phyloP scores from a whole-genome alignment of 2,888 invertebrate species.

The Phyto melanocephala region DNA sequence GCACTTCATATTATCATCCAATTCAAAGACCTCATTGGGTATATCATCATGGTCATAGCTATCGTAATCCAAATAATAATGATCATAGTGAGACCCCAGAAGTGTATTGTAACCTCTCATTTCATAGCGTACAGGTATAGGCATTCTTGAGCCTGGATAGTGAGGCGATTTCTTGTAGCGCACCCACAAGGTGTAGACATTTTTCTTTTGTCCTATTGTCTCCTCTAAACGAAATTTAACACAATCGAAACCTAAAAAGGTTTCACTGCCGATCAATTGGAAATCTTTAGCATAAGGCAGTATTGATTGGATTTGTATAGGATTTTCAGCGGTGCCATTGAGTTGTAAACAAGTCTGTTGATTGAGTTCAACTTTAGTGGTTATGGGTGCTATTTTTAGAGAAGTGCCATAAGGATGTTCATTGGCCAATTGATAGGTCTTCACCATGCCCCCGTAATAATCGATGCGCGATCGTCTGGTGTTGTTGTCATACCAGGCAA shows the following conservation, averaged over 20 bases:
- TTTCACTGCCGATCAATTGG: conserved; percentile 83
- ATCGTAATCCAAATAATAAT: conserved; percentile 92
- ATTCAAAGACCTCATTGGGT: conserved; percentile 84
- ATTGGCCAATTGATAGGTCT: conserved; percentile 88
- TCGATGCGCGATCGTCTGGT: conserved; percentile 91
- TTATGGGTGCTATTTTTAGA: conserved; percentile 91
- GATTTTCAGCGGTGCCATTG: conserved; percentile 84
- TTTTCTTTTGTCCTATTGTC: conserved; percentile 87
- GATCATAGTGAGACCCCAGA: conserved; percentile 97
- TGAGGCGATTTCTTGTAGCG: conserved; percentile 83
- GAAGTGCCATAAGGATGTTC: conserved; percentile 85
- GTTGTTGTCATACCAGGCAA: conserved; percentile 89
- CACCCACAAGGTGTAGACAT: conserved; percentile 94
- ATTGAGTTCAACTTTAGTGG: conserved; percentile 86
- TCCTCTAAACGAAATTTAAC: conserved; percentile 88
- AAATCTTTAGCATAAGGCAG: conserved; percentile 90
- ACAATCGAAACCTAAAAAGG: conserved; percentile 84
- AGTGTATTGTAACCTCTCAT: conserved; percentile 96
- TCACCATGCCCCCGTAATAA: conserved; percentile 97
- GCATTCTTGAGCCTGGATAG: conserved; percentile 78
- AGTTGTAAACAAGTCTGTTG: conserved; percentile 89
- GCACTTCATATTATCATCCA: conserved; percentile 84
- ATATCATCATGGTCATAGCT: conserved; percentile 84
- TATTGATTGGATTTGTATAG: conserved; percentile 86
- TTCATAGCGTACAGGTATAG: conserved; percentile 90